Evolutionary conservation across 1,140 invertebrate genomes (phyloP), one percentile per base, ranked within the genome.

Genomic region (Acyrthosiphon pisum): DNA sequence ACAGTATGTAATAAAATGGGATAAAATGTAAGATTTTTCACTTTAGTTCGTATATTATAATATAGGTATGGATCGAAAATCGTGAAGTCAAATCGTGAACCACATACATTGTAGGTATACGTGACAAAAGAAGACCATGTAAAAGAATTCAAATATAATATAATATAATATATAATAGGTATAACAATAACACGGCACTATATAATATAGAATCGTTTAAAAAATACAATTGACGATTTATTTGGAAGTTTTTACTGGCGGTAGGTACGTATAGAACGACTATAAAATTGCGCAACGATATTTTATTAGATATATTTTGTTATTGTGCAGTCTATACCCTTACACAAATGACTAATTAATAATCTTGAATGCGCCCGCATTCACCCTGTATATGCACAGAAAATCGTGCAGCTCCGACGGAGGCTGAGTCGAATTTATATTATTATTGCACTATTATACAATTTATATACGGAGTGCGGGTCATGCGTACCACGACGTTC

Each of bases 281-380:
- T 76, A 76, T 76, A 6, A n/a, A 76, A n/a, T 76, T 76, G 60
- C 60, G 22, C n/a, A 76, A 76, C 60, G 14, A n/a, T 76, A 30
- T 18, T 18, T 76, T 35, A 76, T 76, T n/a, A 35, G 18, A n/a
- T 18, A 76, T 41, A 41, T 41, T 76, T 76, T 76, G 11, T 76
- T 76, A 41, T 26, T 8, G 22, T 35, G n/a, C 0, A 41, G 41
- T 41, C 8, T 26, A 3, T 37, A 68, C 90, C 90, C 44, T 91
- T 48, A 44, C 90, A 37, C 41, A 86, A 81, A 87, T 48, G 48
- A 93, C 6, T 83, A 84, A 93, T 83, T 50, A 93, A 93, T 86
- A 86, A 76, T 76, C 9, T n/a, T 18, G 3, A 76, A 86, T 44
- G 84, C 14, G 41, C 11, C 44, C 11, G 0, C 26, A 46, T 46